Percentiles rank a stretch among this genome's conserved stretches.
phyloP scores from a whole-genome alignment of 2,113 vertebrate species.

The Mormyrus lacerda region DNA sequence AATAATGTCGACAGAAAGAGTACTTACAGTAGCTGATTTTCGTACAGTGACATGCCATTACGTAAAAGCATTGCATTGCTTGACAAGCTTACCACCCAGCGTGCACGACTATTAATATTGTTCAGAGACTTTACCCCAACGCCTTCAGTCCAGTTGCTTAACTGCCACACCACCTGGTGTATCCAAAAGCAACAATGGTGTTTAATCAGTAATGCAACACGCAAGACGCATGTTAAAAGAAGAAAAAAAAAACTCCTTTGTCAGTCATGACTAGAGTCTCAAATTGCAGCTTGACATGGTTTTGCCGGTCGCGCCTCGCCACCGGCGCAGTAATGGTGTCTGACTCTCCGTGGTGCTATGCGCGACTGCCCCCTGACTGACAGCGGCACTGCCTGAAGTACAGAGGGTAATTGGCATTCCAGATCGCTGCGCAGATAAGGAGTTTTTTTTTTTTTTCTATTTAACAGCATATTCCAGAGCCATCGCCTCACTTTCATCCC shows the following conservation, averaged over 20 bases:
- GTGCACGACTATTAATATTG: neutral
- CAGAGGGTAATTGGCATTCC: conserved; percentile 65
- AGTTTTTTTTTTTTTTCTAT: conserved; percentile 33
- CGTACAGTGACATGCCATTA: neutral
- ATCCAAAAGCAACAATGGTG: neutral
- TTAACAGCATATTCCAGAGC: conserved; percentile 42
- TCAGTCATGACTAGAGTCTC: conserved; percentile 30
- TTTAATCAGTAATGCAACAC: neutral
- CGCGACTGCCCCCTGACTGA: conserved; percentile 50
- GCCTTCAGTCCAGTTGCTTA: neutral
- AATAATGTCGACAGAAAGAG: neutral
- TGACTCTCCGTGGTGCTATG: conserved; percentile 36
- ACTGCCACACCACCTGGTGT: neutral
- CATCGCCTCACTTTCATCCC: conserved; percentile 46
- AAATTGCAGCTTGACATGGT: conserved; percentile 35
- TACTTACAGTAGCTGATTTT: neutral
- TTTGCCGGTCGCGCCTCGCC: neutral
- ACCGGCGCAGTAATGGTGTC: conserved; percentile 21
- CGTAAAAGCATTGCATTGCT: neutral
- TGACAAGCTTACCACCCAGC: neutral
- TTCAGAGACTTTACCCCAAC: neutral
- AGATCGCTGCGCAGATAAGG: conserved; percentile 58
- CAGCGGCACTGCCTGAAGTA: conserved; percentile 55
- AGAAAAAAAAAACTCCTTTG: conserved; percentile 9
- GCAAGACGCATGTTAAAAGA: conserved; percentile 1